Base-by-base conservation (phyloP, 2,113 vertebrate species). In the Psammodynastes pulverulentus region DNA sequence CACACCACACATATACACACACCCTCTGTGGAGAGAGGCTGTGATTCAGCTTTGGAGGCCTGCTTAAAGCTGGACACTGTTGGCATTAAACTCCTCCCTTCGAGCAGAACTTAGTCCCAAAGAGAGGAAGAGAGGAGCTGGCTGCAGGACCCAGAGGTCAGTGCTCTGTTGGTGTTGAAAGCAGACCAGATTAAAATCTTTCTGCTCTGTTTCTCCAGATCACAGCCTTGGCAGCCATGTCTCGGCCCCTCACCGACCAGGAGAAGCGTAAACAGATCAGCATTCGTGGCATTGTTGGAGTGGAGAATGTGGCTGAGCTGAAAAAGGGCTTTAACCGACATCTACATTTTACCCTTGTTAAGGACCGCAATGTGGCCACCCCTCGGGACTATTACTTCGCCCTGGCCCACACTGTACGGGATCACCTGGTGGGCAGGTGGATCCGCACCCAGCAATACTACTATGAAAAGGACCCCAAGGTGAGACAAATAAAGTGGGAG, bases 261-360 rank as follows among this genome's bases (percentile, higher is more conserved):
- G 99, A 99, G 95, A 99, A 98, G 96, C 97, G 98, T 43, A 98
- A 98, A 95, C 98, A 99, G 96, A 99, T 99, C 97, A 99, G 98
- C 96, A 98, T 99, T 96, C 97, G 99, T 26, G 98, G 98, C 0
- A 98, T 99, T 48, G 98, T 98, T 86, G 98, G 98, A 0, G 98
- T 98, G 58, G 99, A 99, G 96, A 99, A 97, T 86, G 98, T 99
- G 53, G 97, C 98, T 0, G 98, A 99, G 97, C 96, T 99, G 88
- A 99, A 99, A 94, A 98, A 98, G 67, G 97, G 98, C 89, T 99
- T 99, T 95, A 99, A 99, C 91, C 97, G 99, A 0, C 99, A 99
- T 95, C 97, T 99, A 84, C 99, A 99, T 96, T 99, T 99, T 98
- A 99, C 99, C 2, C 96, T 99, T 94, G 98, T 99, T 92, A 99